Conservation (phyloP, 2,888 invertebrate species). For the Macrosiphum euphorbiae region DNA sequence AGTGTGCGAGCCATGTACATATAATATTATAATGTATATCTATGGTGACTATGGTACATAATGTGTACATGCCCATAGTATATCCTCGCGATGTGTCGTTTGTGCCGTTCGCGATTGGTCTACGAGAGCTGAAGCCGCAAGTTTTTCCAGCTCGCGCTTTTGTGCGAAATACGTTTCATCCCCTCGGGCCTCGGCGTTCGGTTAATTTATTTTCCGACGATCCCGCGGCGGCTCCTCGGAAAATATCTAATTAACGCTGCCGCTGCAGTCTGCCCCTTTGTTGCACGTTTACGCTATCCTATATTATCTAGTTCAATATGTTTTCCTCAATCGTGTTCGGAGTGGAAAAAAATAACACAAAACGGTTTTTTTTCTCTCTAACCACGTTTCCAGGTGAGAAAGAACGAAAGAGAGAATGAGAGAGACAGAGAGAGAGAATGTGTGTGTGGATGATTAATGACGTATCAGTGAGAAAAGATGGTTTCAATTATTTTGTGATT, state of each 20-base stretch:
- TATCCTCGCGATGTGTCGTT: neutral
- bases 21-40: neutral
- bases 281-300: neutral
- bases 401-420: neutral
- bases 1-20: neutral
- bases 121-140: conserved; percentile 1
- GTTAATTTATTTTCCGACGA: conserved; percentile 13
- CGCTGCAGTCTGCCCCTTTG: neutral
- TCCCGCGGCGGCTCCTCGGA: neutral
- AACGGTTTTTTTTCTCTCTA: neutral
- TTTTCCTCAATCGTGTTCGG: neutral
- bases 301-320: neutral
- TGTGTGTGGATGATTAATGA: conserved; percentile 40
- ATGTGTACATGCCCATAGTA: neutral
- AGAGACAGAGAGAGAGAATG: neutral
- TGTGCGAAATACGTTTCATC: neutral
- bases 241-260: conserved; percentile 52
- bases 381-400: conserved; percentile 10
- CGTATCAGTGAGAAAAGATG: conserved; percentile 22
- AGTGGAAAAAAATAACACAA: neutral
- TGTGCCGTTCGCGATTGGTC: neutral
- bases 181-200: neutral
- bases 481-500: conserved; percentile 58
- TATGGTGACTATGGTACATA: neutral
- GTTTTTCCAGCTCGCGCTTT: neutral